phyloP scores from a whole-genome alignment of 2,113 vertebrate genomes.

The Sander lucioperca region DNA sequence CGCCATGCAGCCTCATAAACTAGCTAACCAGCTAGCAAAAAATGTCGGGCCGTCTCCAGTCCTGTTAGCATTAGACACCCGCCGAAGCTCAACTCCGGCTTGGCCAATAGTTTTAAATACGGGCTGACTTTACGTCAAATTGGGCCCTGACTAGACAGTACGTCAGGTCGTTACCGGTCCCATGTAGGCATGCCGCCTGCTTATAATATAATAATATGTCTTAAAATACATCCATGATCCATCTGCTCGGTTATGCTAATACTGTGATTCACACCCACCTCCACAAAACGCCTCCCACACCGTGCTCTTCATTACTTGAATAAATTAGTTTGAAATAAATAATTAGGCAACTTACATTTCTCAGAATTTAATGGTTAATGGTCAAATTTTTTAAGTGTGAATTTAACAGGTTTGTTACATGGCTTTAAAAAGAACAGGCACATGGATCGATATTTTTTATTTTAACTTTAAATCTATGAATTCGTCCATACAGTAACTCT shows the following conservation, averaged over 20 bases:
- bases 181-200: background rate
- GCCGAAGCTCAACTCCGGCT: background rate
- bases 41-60: background rate
- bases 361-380: background rate
- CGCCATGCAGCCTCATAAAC: slow-evolving; percentile 19
- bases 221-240: too few relatives aligned
- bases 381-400: background rate
- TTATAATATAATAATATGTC: background rate
- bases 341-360: too few relatives aligned
- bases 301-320: background rate
- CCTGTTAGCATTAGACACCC: background rate
- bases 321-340: background rate
- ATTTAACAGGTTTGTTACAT: background rate
- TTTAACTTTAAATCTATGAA: too few relatives aligned
- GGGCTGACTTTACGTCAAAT: too few relatives aligned
- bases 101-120: too few relatives aligned
- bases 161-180: background rate
- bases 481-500: background rate
- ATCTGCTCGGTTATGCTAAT: background rate
- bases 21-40: background rate
- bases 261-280: background rate
- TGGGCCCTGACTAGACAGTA: background rate
- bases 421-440: background rate
- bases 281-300: too few relatives aligned
- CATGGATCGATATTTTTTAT: too few relatives aligned